Base-by-base conservation (phyloP, 2,888 invertebrate genomes). In the Hirtodrosophila trivittata region DNA sequence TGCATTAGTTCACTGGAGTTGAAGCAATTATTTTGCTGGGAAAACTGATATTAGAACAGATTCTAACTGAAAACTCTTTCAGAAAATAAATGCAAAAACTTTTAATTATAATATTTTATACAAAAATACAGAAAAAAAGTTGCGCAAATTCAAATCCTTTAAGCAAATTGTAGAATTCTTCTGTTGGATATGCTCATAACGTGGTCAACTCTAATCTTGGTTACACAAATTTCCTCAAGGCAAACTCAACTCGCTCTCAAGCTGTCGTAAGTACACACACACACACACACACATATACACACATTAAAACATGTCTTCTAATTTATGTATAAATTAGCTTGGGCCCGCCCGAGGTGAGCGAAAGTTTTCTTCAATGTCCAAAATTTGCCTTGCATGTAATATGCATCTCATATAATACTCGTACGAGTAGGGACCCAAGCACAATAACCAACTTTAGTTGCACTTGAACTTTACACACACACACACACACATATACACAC, bases 261-360 rank as follows among this genome's bases (percentile, higher is more conserved):
- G 18, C 18, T 21, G 18, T 21, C 28, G 5, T 28, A 43, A 13
- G 14, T 43, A 42, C 14, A 37, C 33, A 51, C 21, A 41, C 30
- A 46, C 1, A 42, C 25, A 25, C 32, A 26, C n/a, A 18, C 13
- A 33, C 8, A 35, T 26, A 28, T 13, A 13, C 13, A 21, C 6
- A n/a, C 8, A 56, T 37, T 25, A 38, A 28, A 9, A 28, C 28
- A 63, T 37, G 54, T 68, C 57, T 46, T 65, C 55, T 72, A 83
- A 83, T 83, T 84, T 84, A 78, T 78, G 63, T 74, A 43, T 65
- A 84, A 81, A 78, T 78, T 84, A 84, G 81, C 70, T 59, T 33
- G 51, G 65, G 46, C 51, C 51, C 45, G 71, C 74, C 83, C 74
- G 42, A 77, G 84, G 84, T 74, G 50, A 67, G 63, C 65, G 43